phyloP scores from a whole-genome alignment of 2,113 vertebrate genomes.

The Notechis scutatus region DNA sequence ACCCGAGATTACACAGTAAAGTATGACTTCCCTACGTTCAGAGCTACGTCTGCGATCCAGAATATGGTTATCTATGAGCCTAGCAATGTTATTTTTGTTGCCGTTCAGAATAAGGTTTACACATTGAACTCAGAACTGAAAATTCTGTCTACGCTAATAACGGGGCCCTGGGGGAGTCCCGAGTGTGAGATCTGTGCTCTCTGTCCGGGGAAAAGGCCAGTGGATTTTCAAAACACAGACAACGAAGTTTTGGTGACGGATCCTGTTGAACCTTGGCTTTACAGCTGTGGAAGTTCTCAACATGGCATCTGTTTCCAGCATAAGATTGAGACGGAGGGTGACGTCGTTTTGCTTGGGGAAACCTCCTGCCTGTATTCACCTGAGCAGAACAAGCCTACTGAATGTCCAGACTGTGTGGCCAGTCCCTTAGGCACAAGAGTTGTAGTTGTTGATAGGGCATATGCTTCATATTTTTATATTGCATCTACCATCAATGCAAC shows the following conservation, averaged over 20 bases:
- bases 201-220: not conserved
- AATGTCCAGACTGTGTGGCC: constrained; percentile 87
- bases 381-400: constrained; percentile 64
- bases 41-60: constrained; percentile 72
- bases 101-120: constrained; percentile 82
- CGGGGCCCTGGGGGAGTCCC: constrained; percentile 79
- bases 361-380: constrained; percentile 76
- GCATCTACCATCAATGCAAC: constrained; percentile 80
- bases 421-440: constrained; percentile 86
- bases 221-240: constrained; percentile 71
- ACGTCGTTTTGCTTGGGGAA: constrained; percentile 6
- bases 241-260: constrained; percentile 82
- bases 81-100: constrained; percentile 68
- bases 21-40: constrained; percentile 79
- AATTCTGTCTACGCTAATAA: constrained; percentile 68
- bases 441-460: constrained; percentile 77
- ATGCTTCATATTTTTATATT: constrained; percentile 82
- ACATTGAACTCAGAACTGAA: constrained; percentile 66
- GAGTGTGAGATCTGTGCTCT: constrained; percentile 74
- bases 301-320: constrained; percentile 87
- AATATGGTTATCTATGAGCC: constrained; percentile 64
- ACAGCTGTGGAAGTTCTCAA: constrained; percentile 82
- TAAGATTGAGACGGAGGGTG: constrained; percentile 41
- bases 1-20: constrained; percentile 77
- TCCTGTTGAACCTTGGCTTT: constrained; percentile 77